Evolutionary conservation across 2,888 invertebrate genomes (phyloP), one percentile per base, ranked within the genome.

Genomic region (Nyleta sp.): DNA sequence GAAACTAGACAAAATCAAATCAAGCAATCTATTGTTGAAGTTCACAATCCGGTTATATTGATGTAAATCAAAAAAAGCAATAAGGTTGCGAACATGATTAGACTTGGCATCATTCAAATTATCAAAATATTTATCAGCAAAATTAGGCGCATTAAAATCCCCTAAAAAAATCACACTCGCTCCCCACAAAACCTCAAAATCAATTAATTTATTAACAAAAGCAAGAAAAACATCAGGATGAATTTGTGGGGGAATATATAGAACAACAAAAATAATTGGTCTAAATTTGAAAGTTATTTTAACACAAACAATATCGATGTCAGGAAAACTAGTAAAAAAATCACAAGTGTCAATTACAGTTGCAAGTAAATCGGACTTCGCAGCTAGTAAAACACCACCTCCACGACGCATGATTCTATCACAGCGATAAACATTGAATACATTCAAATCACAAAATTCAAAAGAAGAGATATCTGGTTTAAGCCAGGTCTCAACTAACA

Each of bases 361-460:
- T 13, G 15, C 40, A 2, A 11, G 20, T 4, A 46, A 46, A 2
- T 46, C 4, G 2, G 18, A 2, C 20, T 11, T 46, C 7, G 11
- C 22, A 1, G 44, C 44, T 6, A 46, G 18, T 20, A 46, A 22
- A 2, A 46, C 44, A 8, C 44, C 44, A 17, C 44, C 44, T 28
- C 24, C 48, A 7, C 44, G 17, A 24, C 48, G 48, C 2, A 2
- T n/a, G 22, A 48, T 10, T 13, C 55, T 5, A n/a, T 55, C 40
- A 55, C 38, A n/a, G 15, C 42, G 15, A 40, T 6, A 3, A 57
- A 42, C 42, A 57, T 57, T 38, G 13, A 38, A 57, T 8, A 8
- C n/a, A 55, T 38, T 55, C 11, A n/a, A 22, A 38, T 55, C 40
- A 7, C 38, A 10, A 55, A 55, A 57, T 57, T 57, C 57, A 17